Evolutionary conservation across 2,888 invertebrate genomes (phyloP), one percentile per base, ranked within the genome.

Genomic region (Busseola fusca): DNA sequence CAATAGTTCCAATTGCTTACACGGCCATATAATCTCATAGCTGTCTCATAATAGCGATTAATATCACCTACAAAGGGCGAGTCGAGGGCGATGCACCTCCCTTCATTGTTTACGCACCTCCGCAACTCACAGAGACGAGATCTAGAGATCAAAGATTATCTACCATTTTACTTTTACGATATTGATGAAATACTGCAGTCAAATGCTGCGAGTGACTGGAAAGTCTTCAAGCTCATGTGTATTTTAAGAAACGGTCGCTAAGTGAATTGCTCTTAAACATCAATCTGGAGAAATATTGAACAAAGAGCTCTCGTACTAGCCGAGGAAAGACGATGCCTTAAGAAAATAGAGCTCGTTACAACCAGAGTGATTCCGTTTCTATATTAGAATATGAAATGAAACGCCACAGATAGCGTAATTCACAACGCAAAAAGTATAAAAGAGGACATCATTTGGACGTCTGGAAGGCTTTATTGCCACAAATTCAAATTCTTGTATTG

Each of bases 121-220:
- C 74, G 81, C 72, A 69, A 64, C 64, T 76, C 60, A 34, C 72
- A 82, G 83, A 79, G 84, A 80, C 71, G 68, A 74, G 66, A 74
- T 80, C 74, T 67, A 73, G 81, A 91, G 92, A 93, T 93, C 92
- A 93, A 93, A 93, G 91, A 90, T 90, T 86, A 85, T 78, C 67
- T 52, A 71, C 74, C 78, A 78, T 83, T 88, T 88, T 79, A 84
- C 87, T 86, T 91, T 91, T 88, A 92, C 90, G 90, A 91, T 91
- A 92, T 91, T 89, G 91, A 92, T 91, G 88, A 89, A 89, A 90
- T 85, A 82, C 73, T 77, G 75, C 76, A 78, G 83, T 88, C 87
- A 89, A 90, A 86, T 68, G 82, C 78, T 69, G 48, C 72, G 63
- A 87, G 81, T 85, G 85, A 86, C 84, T 87, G 82, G 73, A 84